Conservation (phyloP, 2,113 vertebrate species). For the Heliornis fulica region DNA sequence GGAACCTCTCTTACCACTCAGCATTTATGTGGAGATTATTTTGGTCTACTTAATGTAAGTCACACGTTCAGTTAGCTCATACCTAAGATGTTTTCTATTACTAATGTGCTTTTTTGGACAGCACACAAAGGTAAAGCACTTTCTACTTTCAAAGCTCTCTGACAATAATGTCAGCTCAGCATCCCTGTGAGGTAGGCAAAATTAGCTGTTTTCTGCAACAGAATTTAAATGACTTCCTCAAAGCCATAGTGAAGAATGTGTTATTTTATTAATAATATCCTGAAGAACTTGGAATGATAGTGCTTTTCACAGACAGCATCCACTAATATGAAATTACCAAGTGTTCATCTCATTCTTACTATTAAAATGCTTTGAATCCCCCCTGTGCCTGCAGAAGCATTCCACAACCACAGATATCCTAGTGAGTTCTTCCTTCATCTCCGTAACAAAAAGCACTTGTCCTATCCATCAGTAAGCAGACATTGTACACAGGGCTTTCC, state of each 20-base stretch:
- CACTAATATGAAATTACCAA: background rate
- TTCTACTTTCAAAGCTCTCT: background rate
- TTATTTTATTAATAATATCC: background rate
- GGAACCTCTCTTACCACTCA: background rate
- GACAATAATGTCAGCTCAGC: background rate
- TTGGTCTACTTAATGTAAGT: background rate
- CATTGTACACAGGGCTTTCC: background rate
- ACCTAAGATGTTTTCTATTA: background rate
- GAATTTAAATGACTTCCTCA: background rate
- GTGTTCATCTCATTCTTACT: background rate
- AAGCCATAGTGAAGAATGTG: background rate
- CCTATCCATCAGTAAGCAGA: background rate
- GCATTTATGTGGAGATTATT: background rate
- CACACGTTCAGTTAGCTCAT: background rate
- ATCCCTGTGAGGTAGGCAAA: slow-evolving; percentile 11
- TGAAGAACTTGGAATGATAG: background rate
- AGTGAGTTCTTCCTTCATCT: background rate
- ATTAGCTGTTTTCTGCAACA: background rate
- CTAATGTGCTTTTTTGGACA: background rate
- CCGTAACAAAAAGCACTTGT: background rate
- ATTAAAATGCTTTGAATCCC: background rate
- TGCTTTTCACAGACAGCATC: background rate
- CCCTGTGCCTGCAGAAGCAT: background rate
- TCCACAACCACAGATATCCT: background rate
- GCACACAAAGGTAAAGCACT: slow-evolving; percentile 11